These are phyloP conservation scores for Trinectes maculatus DNA, from an alignment of 2,113 vertebrate genomes.

Conservation along the genomic window DNA sequence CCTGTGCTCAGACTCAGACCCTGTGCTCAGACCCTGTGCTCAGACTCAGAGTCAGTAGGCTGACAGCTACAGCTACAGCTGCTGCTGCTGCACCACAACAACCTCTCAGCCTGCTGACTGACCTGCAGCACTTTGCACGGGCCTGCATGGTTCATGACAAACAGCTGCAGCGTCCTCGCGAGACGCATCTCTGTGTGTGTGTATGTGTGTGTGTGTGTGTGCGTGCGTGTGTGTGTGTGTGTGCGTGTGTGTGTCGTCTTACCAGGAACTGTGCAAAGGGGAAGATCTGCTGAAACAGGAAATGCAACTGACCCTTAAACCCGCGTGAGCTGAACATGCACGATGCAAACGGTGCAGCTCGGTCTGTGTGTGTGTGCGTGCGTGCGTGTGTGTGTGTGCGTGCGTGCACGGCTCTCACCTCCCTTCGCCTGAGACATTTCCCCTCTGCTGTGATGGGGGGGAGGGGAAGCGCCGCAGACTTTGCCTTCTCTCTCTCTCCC, in stretches of 20 bases:
- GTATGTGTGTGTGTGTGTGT: too few species aligned
- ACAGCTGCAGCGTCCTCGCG: too few species aligned
- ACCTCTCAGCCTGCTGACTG: too few species aligned
- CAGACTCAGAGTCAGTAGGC: too few species aligned
- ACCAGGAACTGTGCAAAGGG: slow-evolving; percentile 89
- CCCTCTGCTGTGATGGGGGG: slow-evolving; percentile 91
- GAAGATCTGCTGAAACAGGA: slow-evolving; percentile 90
- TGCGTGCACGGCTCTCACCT: slow-evolving; percentile 89
- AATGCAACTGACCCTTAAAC: slow-evolving; percentile 89
- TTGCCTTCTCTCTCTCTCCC: slow-evolving; percentile 91
- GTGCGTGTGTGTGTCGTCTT: slow-evolving; percentile 82
- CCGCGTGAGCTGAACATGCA: slow-evolving; percentile 88
- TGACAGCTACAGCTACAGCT: too few species aligned
- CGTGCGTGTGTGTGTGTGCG: slow-evolving; percentile 81
- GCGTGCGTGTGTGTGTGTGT: neutral
- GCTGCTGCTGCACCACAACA: too few species aligned
- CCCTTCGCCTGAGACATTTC: slow-evolving; percentile 93
- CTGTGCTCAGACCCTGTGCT: too few species aligned
- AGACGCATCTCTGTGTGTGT: too few species aligned
- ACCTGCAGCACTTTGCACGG: too few species aligned
- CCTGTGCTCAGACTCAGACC: too few species aligned
- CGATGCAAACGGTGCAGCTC: slow-evolving; percentile 68
- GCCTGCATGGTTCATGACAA: too few species aligned
- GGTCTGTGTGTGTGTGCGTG: slow-evolving; percentile 84
- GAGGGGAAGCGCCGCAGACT: slow-evolving; percentile 95